These are phyloP conservation scores for Lasioglossum lativentre DNA, from an alignment of 2,888 invertebrate genomes.

Conservation along the genomic window DNA sequence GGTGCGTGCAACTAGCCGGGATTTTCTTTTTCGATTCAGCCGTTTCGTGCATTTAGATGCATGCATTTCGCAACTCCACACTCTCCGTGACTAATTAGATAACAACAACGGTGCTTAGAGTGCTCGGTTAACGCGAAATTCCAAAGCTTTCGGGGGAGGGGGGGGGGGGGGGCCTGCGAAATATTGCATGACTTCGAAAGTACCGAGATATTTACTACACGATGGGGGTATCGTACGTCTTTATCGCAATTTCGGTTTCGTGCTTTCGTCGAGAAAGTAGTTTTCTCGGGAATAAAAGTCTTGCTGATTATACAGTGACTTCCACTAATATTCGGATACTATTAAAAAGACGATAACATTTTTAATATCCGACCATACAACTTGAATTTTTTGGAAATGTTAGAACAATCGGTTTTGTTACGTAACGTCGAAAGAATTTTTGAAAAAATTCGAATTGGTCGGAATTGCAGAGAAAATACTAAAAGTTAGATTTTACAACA, in stretches of 20 bases:
- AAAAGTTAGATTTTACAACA: no score
- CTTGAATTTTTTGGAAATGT: no score
- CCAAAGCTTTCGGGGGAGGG: neutral
- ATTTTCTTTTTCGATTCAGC: slow-evolving; percentile 33
- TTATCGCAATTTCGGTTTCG: neutral
- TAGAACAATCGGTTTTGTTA: no score
- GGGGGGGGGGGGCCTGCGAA: no score
- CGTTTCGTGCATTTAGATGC: slow-evolving; percentile 12
- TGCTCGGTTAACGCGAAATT: neutral
- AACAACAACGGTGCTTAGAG: neutral
- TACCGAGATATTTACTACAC: neutral
- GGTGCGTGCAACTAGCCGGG: slow-evolving; percentile 32
- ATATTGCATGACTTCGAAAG: neutral
- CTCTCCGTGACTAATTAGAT: slow-evolving; percentile 14
- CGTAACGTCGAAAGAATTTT: no score
- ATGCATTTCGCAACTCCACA: slow-evolving; percentile 16
- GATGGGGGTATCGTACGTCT: neutral
- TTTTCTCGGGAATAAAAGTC: no score
- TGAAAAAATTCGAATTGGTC: no score
- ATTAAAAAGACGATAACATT: no score
- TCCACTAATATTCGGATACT: no score
- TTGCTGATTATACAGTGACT: no score
- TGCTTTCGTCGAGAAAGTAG: neutral
- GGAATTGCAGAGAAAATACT: no score
- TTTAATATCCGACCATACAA: no score